Base-by-base conservation (phyloP, 2,888 invertebrate species). In the Chrysolina americana region DNA sequence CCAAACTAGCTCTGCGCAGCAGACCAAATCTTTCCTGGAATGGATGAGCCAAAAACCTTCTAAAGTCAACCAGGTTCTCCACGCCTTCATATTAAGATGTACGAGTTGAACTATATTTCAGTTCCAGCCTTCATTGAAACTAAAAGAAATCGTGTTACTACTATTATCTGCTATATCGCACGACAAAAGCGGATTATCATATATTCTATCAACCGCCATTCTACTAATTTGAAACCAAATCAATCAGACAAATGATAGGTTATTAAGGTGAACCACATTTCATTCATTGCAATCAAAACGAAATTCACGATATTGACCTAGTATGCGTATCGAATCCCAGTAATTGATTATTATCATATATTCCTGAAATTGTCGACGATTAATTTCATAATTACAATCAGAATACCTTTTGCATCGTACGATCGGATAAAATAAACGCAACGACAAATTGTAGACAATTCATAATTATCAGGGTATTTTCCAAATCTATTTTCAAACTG, bases 321-420 rank as follows among this genome's bases (percentile, higher is more conserved):
- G 8, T 44, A 44, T 44, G 11, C 15, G 44, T 2, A 44, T 44
- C 15, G 44, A 44, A 44, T 44, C 28, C 21, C 28, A 36, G 1
- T 23, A 23, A 15, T 63, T 36, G 19, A 63, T 36, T 63, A 36
- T 63, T 28, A 63, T n/a, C 50, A 48, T 53, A 28, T 13, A 19
- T 23, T 17, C 15, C 23, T 15, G 28, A 8, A 68, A 21, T 36
- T 36, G 36, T 36, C 36, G 6, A 36, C 36, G 6, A 36, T 36
- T 36, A 28, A 28, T 28, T 28, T 28, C 28, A 28, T 28, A 28
- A 28, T 28, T 28, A 3, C 28, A 28, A 28, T 28, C 28, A 28
- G 2, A 28, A 28, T 28, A 5, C 5, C 2, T 28, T 28, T 28
- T 28, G 28, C 2, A 28, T 28, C 28, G 28, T 28, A 28, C 2